Conservation (phyloP, 2,888 invertebrate species). For the Parochlus steinenii region DNA sequence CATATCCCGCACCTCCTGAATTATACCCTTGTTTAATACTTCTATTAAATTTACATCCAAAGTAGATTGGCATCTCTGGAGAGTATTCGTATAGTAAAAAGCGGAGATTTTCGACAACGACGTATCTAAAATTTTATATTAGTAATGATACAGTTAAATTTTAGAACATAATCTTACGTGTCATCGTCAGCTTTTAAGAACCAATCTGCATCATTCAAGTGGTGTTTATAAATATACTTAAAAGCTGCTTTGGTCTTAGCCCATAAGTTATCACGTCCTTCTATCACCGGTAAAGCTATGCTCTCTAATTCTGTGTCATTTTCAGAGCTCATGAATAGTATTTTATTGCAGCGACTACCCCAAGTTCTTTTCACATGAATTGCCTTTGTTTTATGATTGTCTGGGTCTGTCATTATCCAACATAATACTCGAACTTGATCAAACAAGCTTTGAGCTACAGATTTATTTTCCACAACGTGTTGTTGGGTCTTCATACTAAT, state of each 20-base stretch:
- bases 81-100: constrained; percentile 67
- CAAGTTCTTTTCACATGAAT: constrained; percentile 78
- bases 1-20: constrained; percentile 90
- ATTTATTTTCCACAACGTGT: no score
- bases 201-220: constrained; percentile 82
- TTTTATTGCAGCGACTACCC: constrained; percentile 69
- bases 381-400: constrained; percentile 67
- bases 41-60: constrained; percentile 79
- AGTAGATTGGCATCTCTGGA: constrained; percentile 62
- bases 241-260: constrained; percentile 93
- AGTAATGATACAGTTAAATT: not conserved
- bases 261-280: constrained; percentile 93
- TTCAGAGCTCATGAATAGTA: constrained; percentile 62
- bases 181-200: constrained; percentile 99
- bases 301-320: constrained; percentile 56
- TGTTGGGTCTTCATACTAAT: no score
- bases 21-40: constrained; percentile 74
- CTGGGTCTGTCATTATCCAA: constrained; percentile 83
- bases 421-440: constrained; percentile 66
- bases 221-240: constrained; percentile 68
- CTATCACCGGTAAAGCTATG: constrained; percentile 59
- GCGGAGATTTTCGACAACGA: constrained; percentile 89
- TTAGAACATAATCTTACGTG: constrained; percentile 64
- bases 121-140: constrained; percentile 46
- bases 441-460: no score